Conservation (phyloP, 2,113 vertebrate species). For the Pelmatolapia mariae region DNA sequence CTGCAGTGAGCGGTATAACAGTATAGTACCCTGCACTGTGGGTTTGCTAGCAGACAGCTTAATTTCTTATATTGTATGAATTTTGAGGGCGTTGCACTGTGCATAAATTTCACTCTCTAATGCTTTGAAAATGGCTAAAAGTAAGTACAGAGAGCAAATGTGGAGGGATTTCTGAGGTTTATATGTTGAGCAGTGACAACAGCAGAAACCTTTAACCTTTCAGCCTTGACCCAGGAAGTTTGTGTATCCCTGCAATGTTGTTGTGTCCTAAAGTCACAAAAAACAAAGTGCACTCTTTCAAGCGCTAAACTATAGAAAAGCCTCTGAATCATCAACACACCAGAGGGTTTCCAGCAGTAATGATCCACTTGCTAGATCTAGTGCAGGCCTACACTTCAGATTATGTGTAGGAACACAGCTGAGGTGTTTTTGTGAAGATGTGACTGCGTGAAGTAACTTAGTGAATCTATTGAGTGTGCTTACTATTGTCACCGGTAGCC, state of each 20-base stretch:
- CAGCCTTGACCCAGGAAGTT: not conserved
- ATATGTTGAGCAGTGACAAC: not conserved
- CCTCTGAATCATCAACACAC: slow-evolving; percentile 25
- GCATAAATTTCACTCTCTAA: not conserved
- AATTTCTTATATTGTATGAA: not conserved
- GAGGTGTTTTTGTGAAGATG: not conserved
- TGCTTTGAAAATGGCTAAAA: not conserved
- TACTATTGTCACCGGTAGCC: slow-evolving; percentile 18
- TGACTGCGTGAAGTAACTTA: not conserved
- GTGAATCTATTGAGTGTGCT: slow-evolving; percentile 3
- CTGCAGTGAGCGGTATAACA: not conserved
- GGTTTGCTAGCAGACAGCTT: not conserved
- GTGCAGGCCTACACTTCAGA: not conserved
- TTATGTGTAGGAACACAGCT: not conserved
- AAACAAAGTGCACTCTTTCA: not conserved
- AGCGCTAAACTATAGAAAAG: slow-evolving; percentile 5
- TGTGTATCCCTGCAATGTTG: not conserved
- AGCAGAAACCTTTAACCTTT: not conserved
- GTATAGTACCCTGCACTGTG: not conserved
- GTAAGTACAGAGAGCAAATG: not conserved
- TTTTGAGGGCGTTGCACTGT: not conserved
- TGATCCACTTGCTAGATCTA: not conserved
- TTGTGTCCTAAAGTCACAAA: slow-evolving; percentile 11
- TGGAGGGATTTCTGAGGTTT: not conserved
- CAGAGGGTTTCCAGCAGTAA: not conserved